Percentiles rank a stretch among this genome's conserved stretches.
These are phyloP conservation scores for Stigmatopora nigra DNA, from an alignment of 2,113 vertebrate species.

Conservation along the genomic window DNA sequence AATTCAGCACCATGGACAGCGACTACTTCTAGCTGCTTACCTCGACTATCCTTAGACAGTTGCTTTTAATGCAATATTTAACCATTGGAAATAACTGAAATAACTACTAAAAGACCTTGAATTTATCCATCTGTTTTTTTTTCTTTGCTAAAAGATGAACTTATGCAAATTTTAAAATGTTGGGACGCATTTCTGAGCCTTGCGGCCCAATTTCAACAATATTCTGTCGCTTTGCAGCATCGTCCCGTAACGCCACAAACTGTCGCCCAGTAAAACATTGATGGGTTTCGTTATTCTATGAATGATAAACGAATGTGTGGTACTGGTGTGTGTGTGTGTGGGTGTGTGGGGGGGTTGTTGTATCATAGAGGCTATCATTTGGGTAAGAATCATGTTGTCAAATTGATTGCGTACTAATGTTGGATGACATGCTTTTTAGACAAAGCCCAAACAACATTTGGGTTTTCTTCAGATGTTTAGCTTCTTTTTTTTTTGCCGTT, in stretches of 20 bases:
- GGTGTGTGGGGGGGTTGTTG: too few species aligned
- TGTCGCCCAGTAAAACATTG: constrained; percentile 22
- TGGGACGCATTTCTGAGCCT: constrained; percentile 8
- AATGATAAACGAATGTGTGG: constrained; percentile 32
- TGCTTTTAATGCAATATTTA: background rate
- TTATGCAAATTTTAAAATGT: constrained; percentile 15
- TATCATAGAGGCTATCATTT: too few species aligned
- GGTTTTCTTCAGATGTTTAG: background rate
- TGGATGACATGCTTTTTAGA: background rate
- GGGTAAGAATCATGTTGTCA: background rate
- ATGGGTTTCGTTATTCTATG: constrained; percentile 26
- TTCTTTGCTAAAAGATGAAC: constrained; percentile 3
- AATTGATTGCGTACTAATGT: background rate
- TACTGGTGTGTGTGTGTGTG: constrained; percentile 2
- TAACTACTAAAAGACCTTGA: constrained; percentile 2
- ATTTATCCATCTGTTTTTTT: background rate
- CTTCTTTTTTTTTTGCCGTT: constrained; percentile 1
- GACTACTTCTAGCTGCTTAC: background rate
- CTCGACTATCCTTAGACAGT: background rate
- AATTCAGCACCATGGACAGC: constrained; percentile 37
- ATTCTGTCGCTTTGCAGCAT: constrained; percentile 4
- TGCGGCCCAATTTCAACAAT: constrained; percentile 15
- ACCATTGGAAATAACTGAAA: background rate
- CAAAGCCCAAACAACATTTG: background rate
- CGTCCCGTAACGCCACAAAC: background rate